phyloP scores from a whole-genome alignment of 2,113 vertebrate genomes.

The Gallinago paraguaiae region DNA sequence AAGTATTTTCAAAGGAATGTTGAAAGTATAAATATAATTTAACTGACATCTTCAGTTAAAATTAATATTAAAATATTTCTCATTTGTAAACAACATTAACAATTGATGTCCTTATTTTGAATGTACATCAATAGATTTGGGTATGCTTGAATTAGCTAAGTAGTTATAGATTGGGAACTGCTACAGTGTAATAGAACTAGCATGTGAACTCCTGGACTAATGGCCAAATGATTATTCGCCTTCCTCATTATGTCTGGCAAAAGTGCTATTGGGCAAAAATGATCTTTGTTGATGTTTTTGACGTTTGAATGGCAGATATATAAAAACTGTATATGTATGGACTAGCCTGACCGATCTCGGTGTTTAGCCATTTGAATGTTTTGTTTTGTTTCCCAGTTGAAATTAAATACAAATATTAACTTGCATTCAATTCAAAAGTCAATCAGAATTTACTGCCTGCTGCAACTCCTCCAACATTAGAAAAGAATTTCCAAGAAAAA shows the following conservation, averaged over 20 bases:
- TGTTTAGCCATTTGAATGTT: not conserved
- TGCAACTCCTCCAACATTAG: not conserved
- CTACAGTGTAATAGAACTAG: not conserved
- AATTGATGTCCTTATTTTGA: not conserved
- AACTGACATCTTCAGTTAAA: not conserved
- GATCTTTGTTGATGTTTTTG: not conserved
- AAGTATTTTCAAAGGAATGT: not conserved
- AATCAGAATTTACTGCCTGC: not conserved
- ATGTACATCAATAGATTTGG: no score
- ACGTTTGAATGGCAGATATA: not conserved
- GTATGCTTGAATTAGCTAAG: not conserved
- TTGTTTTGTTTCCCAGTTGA: not conserved
- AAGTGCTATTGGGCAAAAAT: not conserved
- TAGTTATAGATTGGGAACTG: not conserved
- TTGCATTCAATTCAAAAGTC: not conserved
- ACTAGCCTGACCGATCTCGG: not conserved
- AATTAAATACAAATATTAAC: not conserved
- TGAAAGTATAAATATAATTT: not conserved
- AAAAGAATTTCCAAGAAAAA: not conserved
- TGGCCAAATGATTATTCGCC: not conserved
- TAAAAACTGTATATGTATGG: not conserved
- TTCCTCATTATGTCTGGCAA: not conserved
- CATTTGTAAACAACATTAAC: not conserved
- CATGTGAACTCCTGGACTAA: not conserved
- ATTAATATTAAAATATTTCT: not conserved